Conservation (phyloP, 2,113 vertebrate genomes). For the Lanius collurio region DNA sequence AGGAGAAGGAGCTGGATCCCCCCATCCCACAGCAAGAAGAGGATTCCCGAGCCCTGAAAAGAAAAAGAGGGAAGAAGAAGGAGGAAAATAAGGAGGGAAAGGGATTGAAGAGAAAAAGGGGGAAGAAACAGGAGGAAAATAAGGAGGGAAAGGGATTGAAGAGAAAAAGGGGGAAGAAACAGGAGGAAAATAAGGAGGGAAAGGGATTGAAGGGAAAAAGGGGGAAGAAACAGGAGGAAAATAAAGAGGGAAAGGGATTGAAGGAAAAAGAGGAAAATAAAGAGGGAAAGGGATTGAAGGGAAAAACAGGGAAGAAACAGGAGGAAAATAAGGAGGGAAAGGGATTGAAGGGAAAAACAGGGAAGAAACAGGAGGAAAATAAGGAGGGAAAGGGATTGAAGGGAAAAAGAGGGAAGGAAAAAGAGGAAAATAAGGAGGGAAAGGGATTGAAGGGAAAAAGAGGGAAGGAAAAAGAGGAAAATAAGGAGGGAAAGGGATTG, state of each 20-base stretch:
- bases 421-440: too few relatives aligned
- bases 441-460: too few relatives aligned
- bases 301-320: neutral
- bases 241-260: neutral
- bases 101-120: neutral
- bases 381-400: too few relatives aligned
- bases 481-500: too few relatives aligned
- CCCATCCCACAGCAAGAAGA: neutral
- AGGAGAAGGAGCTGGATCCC: neutral
- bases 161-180: neutral
- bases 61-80: neutral
- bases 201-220: neutral
- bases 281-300: neutral
- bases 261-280: neutral
- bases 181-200: neutral
- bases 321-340: neutral
- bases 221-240: neutral
- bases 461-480: too few relatives aligned
- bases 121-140: neutral
- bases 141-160: neutral
- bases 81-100: neutral
- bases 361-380: too few relatives aligned
- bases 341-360: too few relatives aligned
- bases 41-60: rapidly evolving
- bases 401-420: too few relatives aligned